Evolutionary conservation across 2,113 vertebrate genomes (phyloP).

Genomic region (Oplegnathus fasciatus): DNA sequence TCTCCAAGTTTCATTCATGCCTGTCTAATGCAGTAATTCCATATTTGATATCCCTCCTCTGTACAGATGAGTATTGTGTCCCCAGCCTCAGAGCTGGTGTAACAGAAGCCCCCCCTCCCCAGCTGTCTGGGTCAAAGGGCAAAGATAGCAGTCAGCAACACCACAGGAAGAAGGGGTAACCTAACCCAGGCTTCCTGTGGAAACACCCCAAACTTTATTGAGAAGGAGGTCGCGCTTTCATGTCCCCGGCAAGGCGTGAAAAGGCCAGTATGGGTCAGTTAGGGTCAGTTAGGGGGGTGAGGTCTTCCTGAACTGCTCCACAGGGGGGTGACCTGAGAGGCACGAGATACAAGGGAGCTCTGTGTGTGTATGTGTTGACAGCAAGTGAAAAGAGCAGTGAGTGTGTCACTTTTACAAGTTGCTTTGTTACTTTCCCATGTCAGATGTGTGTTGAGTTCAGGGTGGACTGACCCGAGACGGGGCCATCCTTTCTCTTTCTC

Average conservation of each 20-base stretch:
- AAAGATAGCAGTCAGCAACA: conserved; percentile 71
- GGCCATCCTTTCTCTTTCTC: conserved; percentile 25
- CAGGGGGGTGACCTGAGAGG: conserved; percentile 37
- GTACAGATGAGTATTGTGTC: not conserved
- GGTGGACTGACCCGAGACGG: conserved; percentile 42
- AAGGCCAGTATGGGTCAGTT: conserved; percentile 57
- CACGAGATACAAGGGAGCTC: conserved; percentile 43
- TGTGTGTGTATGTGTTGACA: conserved; percentile 23
- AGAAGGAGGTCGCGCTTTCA: conserved; percentile 70
- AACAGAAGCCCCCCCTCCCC: conserved; percentile 17
- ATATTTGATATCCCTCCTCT: no score
- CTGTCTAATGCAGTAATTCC: no score
- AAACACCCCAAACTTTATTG: conserved; percentile 72
- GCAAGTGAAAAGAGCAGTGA: conserved; percentile 33
- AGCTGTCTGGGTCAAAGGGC: conserved; percentile 68
- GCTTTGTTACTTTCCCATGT: conserved; percentile 53
- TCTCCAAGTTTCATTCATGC: no score
- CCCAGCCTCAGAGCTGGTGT: not conserved
- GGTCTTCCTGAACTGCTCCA: conserved; percentile 52
- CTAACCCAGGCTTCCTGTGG: conserved; percentile 73
- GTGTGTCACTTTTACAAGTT: conserved; percentile 57
- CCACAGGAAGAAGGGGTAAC: conserved; percentile 68
- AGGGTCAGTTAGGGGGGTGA: not conserved
- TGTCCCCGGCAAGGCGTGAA: conserved; percentile 72
- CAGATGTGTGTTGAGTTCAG: conserved; percentile 51